Evolutionary conservation across 1,140 invertebrate species (phyloP).

Genomic region (Drosophila guanche): DNA sequence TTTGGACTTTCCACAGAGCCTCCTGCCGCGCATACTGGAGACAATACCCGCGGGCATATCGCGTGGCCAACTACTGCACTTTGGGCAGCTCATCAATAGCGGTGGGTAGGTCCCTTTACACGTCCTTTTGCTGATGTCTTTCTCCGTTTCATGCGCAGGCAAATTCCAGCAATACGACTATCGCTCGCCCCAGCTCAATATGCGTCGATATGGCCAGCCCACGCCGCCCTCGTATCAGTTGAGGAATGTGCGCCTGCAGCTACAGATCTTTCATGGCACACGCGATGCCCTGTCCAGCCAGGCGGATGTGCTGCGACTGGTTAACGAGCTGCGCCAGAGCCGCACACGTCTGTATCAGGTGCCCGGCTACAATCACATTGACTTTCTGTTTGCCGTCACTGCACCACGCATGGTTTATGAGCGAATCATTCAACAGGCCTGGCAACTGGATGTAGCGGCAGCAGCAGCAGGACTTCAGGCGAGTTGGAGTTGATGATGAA

Average conservation of each 20-base stretch:
- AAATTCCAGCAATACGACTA: conserved; percentile 75
- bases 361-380: conserved; percentile 74
- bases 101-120: conserved; percentile 27
- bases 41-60: conserved; percentile 76
- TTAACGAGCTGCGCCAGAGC: conserved; percentile 50
- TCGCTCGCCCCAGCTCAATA: conserved; percentile 48
- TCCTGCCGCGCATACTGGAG: conserved; percentile 72
- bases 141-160: conserved; percentile 40
- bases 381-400: conserved; percentile 65
- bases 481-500: conserved; percentile 1
- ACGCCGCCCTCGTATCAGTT: conserved; percentile 67
- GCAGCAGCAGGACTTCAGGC: neutral
- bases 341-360: conserved; percentile 55
- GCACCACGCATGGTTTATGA: conserved; percentile 62
- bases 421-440: conserved; percentile 62
- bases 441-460: conserved; percentile 32
- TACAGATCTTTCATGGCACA: conserved; percentile 67
- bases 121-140: conserved; percentile 3
- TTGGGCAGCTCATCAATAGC: conserved; percentile 73
- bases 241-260: conserved; percentile 62
- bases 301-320: conserved; percentile 54
- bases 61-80: conserved; percentile 70
- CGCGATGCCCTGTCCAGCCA: conserved; percentile 59
- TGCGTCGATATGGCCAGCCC: conserved; percentile 46
- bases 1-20: conserved; percentile 41